Conservation (phyloP, 2,797 vertebrate species). For the Lagorchestes hirsutus region DNA sequence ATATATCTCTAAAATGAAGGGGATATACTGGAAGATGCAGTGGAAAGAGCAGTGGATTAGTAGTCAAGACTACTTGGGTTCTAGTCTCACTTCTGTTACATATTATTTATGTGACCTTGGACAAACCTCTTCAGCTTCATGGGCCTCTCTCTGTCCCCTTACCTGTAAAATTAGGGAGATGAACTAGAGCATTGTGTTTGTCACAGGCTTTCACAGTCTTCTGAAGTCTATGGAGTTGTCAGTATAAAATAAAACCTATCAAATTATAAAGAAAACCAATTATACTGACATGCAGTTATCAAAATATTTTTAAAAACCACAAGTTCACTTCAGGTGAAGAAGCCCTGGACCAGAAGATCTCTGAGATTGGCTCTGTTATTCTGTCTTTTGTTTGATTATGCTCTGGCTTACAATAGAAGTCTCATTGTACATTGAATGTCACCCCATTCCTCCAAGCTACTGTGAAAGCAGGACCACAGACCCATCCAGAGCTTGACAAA, state of each 20-base stretch:
- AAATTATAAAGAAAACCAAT: neutral
- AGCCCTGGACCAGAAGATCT: neutral
- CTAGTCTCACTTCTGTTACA: neutral
- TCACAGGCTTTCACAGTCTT: neutral
- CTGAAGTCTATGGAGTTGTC: neutral
- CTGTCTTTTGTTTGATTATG: neutral
- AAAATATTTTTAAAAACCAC: neutral
- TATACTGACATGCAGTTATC: neutral
- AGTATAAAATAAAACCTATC: neutral
- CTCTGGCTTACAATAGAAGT: neutral
- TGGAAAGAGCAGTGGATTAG: neutral
- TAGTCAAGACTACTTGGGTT: neutral
- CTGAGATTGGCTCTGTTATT: neutral
- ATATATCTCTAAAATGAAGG: too few species aligned
- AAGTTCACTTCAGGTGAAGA: neutral
- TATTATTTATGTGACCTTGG: neutral
- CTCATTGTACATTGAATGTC: neutral
- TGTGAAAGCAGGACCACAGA: neutral
- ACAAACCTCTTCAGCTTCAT: neutral
- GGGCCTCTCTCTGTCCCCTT: neutral
- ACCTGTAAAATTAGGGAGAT: neutral
- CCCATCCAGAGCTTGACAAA: neutral
- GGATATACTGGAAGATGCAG: neutral
- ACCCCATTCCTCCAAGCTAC: neutral
- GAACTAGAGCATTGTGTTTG: neutral